phyloP scores from a whole-genome alignment of 2,888 invertebrate genomes.

The Netelia virgata region DNA sequence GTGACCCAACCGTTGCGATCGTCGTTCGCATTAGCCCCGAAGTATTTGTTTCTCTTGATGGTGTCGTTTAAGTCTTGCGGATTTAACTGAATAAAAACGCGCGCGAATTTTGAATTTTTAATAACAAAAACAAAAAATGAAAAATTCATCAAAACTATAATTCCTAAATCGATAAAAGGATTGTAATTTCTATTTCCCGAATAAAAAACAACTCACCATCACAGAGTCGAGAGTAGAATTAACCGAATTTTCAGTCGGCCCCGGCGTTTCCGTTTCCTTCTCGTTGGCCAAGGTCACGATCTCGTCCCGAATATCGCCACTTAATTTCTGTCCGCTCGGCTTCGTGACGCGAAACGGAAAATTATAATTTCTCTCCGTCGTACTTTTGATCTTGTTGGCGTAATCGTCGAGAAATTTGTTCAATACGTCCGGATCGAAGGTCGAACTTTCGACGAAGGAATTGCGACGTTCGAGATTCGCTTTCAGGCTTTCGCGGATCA shows the following conservation, averaged over 20 bases:
- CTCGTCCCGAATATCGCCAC: conserved; percentile 14
- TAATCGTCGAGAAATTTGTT: conserved; percentile 88
- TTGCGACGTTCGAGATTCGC: conserved; percentile 75
- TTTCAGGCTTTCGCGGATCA: conserved; percentile 73
- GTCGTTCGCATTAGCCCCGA: conserved; percentile 87
- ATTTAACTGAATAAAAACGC: conserved; percentile 56
- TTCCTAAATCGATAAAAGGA: background rate
- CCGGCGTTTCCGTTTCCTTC: conserved; percentile 9
- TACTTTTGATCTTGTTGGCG: conserved; percentile 86
- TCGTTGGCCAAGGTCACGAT: conserved; percentile 36
- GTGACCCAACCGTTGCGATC: conserved; percentile 92
- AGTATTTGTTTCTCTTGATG: conserved; percentile 81
- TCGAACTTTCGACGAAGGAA: conserved; percentile 80
- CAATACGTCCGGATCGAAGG: conserved; percentile 87
- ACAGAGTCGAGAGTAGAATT: conserved; percentile 69
- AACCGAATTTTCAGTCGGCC: conserved; percentile 42
- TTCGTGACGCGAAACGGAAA: conserved; percentile 74
- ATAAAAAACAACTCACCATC: conserved; percentile 37
- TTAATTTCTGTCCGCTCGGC: conserved; percentile 58
- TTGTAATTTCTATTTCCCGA: background rate
- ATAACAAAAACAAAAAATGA: background rate
- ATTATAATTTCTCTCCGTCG: conserved; percentile 76
- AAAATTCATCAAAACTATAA: no score
- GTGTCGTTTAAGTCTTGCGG: conserved; percentile 79
- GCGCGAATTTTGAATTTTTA: no score